Evolutionary conservation across 2,888 invertebrate species (phyloP).

Genomic region (Clunio marinus): DNA sequence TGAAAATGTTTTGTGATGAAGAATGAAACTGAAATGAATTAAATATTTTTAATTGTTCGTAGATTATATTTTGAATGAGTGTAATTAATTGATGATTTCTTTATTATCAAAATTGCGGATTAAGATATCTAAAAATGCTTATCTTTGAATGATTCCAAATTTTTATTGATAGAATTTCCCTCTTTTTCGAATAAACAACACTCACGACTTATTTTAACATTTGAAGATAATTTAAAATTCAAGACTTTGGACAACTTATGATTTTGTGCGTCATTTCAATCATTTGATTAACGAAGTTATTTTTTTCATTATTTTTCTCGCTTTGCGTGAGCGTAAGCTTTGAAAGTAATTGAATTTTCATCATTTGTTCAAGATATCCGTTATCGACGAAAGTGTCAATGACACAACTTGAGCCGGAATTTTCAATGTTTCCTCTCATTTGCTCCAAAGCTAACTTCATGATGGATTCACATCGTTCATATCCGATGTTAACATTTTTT

Average conservation of each 20-base stretch:
- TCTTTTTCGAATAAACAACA: too few relatives aligned
- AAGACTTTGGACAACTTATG: neutral
- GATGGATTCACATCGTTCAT: neutral
- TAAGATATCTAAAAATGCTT: too few relatives aligned
- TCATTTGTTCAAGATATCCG: conserved; percentile 25
- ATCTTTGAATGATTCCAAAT: too few relatives aligned
- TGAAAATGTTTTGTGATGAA: too few relatives aligned
- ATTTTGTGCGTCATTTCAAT: conserved; percentile 17
- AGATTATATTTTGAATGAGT: too few relatives aligned
- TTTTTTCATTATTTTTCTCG: conserved; percentile 19
- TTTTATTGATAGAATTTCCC: too few relatives aligned
- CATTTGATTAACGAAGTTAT: neutral
- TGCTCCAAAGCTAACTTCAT: neutral
- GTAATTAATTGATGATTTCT: too few relatives aligned
- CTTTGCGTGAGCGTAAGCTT: neutral
- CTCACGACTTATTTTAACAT: too few relatives aligned
- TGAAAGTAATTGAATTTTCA: conserved; percentile 27
- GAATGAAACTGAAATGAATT: too few relatives aligned
- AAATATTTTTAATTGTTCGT: too few relatives aligned
- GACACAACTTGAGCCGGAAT: neutral
- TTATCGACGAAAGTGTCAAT: conserved; percentile 27
- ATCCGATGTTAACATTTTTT: neutral
- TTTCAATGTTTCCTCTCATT: conserved; percentile 5
- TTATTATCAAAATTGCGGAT: too few relatives aligned
- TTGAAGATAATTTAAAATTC: too few relatives aligned